Conservation (phyloP, 1,140 invertebrate genomes). For the Drosophila sucinea region DNA sequence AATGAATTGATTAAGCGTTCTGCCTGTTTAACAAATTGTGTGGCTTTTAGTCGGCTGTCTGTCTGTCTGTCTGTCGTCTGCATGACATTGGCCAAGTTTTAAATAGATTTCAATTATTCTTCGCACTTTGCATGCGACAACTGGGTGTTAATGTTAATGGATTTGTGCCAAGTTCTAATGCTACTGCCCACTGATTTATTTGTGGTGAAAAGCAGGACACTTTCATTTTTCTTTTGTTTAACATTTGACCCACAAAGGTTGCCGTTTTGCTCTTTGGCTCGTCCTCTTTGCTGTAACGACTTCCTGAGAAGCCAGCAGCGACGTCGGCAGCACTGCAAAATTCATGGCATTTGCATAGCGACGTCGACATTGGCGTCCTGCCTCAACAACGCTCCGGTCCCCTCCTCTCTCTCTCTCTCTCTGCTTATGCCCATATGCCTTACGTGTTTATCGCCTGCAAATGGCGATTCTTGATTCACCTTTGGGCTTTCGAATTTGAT, state of each 20-base stretch:
- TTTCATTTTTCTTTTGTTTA: constrained; percentile 23
- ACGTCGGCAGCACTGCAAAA: constrained; percentile 33
- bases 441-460: constrained; percentile 75
- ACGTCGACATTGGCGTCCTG: constrained; percentile 3
- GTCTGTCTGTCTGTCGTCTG: constrained; percentile 30
- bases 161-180: constrained; percentile 77
- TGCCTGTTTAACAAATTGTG: constrained; percentile 41
- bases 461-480: constrained; percentile 50
- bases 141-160: constrained; percentile 74
- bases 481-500: constrained; percentile 36
- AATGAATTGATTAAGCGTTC: constrained; percentile 79
- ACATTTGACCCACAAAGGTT: constrained; percentile 76
- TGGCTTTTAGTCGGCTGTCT: constrained; percentile 35
- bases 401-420: constrained; percentile 13
- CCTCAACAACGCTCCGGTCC: background rate
- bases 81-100: constrained; percentile 73
- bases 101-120: constrained; percentile 68
- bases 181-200: constrained; percentile 66
- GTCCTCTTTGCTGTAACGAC: constrained; percentile 62
- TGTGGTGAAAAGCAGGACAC: constrained; percentile 52
- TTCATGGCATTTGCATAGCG: constrained; percentile 61
- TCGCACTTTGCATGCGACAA: constrained; percentile 61
- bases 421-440: constrained; percentile 59
- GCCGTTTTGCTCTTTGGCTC: constrained; percentile 44
- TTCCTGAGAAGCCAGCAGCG: constrained; percentile 52